Percentiles rank a stretch among this genome's conserved stretches.
phyloP scores from a whole-genome alignment of 1,140 invertebrate genomes.

The Pogonomyrmex barbatus region DNA sequence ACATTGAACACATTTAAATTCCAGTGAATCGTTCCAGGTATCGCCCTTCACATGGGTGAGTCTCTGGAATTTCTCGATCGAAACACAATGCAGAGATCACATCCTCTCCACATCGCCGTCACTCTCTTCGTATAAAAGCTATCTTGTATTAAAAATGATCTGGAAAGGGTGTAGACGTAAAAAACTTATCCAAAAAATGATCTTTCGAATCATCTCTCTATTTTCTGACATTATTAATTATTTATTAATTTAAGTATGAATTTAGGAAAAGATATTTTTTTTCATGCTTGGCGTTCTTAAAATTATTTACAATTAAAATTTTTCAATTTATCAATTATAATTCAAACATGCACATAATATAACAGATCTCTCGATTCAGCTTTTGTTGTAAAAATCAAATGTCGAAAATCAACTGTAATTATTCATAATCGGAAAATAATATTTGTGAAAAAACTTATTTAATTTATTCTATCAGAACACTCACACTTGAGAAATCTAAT shows the following conservation, averaged over 20 bases:
- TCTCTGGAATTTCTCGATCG: conserved; percentile 36
- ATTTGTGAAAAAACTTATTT: background rate
- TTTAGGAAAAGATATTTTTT: background rate
- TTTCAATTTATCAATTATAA: background rate
- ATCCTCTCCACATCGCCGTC: background rate
- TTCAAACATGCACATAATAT: background rate
- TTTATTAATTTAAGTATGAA: background rate
- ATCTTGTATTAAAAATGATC: conserved; percentile 8
- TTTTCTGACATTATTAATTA: background rate
- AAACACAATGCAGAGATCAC: conserved; percentile 37
- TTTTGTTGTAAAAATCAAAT: background rate
- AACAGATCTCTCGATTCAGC: background rate
- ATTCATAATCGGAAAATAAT: background rate
- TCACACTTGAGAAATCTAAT: background rate
- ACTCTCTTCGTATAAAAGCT: no score
- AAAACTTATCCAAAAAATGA: background rate
- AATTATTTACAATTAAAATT: conserved; percentile 1
- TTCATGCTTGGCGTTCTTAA: background rate
- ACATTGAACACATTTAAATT: conserved; percentile 51
- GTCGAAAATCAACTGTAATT: background rate
- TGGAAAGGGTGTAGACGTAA: background rate
- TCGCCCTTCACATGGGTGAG: background rate
- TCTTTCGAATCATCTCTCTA: background rate
- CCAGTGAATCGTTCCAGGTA: conserved; percentile 46
- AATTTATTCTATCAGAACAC: background rate